Evolutionary conservation across 2,888 invertebrate species (phyloP).

Genomic region (Cantharis nigra): DNA sequence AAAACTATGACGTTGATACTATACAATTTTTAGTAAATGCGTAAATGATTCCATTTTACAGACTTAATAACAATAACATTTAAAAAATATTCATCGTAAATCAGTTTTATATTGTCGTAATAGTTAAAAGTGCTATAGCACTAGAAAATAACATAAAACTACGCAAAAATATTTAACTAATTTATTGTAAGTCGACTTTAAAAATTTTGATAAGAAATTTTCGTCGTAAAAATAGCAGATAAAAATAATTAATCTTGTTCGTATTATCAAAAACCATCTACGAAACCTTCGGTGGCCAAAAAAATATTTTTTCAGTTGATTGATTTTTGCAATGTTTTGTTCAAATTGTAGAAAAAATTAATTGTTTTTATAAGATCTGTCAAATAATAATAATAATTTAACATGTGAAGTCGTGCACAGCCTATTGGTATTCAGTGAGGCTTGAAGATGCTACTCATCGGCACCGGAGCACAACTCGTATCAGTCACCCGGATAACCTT

Average conservation of each 20-base stretch:
- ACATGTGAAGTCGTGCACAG: slow-evolving; percentile 31
- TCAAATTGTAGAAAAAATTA: not conserved
- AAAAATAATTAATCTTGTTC: not conserved
- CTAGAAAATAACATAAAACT: not conserved
- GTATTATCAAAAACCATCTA: not conserved
- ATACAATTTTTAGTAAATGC: too few species aligned
- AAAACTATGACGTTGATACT: too few species aligned
- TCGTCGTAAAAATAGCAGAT: not conserved
- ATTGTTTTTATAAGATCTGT: slow-evolving; percentile 9
- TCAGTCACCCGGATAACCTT: slow-evolving; percentile 34
- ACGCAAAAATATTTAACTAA: not conserved
- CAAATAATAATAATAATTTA: slow-evolving; percentile 8
- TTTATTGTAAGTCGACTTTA: not conserved
- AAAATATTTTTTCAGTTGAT: not conserved
- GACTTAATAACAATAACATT: not conserved
- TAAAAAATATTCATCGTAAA: not conserved
- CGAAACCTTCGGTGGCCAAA: not conserved
- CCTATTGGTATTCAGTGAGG: slow-evolving; percentile 38
- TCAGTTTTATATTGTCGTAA: not conserved
- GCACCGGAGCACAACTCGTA: slow-evolving; percentile 27
- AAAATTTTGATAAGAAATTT: not conserved
- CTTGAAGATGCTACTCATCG: slow-evolving; percentile 37
- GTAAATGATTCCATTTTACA: not conserved
- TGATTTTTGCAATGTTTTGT: not conserved
- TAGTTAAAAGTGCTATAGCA: not conserved